Evolutionary conservation across 2,113 vertebrate species (phyloP), one percentile per base, ranked within the genome.

Genomic region (Scophthalmus maximus): DNA sequence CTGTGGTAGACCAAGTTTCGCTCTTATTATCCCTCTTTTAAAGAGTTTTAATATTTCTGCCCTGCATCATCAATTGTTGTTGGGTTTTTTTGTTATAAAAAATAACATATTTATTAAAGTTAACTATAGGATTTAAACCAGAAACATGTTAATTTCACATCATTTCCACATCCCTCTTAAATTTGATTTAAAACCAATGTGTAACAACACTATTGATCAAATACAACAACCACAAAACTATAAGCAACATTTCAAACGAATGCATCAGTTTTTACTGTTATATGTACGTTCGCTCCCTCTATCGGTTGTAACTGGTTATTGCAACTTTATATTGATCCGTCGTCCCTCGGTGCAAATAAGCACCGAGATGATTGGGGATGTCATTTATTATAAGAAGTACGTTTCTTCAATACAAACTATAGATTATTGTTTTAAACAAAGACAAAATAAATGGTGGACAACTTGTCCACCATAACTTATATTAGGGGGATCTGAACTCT

Each of bases 261-360:
- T 26, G 15, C 10, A 26, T 51, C 27, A 0, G 2, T 40, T 29
- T 62, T 22, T 44, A 11, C 15, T 8, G n/a, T 44, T 27, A n/a
- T 18, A 73, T 76, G 68, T 78, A 61, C 15, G 34, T 32, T 87
- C 40, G 75, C 79, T 53, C 85, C 86, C 72, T 83, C 91, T 91
- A 52, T 18, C 23, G 88, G 23, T 34, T 4, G 0, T 7, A 46
- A 10, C 0, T 1, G 44, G 63, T 64, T 42, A 82, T 65, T 87
- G 73, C 83, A 88, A 18, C 5, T 2, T 53, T 36, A 10, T 10
- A 55, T 17, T 15, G 2, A 1, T 14, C 47, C 15, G 12, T 18
- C 14, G 8, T n/a, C 4, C 14, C 6, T 17, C 26, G 8, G 47
- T 44, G 25, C 14, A n/a, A 11, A 32, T 9, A 10, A 18, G n/a